Evolutionary conservation across 37 sponge, comb jelly and placozoan genomes (phyloP).

Genomic region (Chondrilla cf. caribensis): DNA sequence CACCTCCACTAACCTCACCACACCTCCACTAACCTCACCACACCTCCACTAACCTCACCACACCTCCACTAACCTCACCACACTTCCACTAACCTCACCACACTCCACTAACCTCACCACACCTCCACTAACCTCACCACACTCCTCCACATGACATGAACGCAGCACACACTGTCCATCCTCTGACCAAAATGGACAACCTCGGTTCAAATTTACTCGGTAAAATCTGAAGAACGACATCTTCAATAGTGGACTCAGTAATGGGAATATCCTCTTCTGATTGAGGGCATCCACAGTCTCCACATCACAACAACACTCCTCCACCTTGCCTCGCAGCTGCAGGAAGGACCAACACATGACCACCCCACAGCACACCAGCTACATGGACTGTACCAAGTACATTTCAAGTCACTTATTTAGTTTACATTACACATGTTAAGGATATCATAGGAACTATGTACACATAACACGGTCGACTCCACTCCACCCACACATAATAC

Average conservation of each 20-base stretch:
- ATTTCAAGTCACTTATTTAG: not conserved
- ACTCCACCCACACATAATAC: not conserved
- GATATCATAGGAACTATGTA: too few relatives aligned
- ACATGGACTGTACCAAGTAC: slow-evolving; percentile 8
- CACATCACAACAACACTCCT: slow-evolving; percentile 89
- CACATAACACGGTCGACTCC: too few relatives aligned
- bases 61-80: too few relatives aligned
- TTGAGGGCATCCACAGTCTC: slow-evolving; percentile 83
- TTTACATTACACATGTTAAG: not conserved
- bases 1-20: too few relatives aligned
- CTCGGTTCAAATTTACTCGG: slow-evolving; percentile 67
- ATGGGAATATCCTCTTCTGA: slow-evolving; percentile 52
- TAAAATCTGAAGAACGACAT: slow-evolving; percentile 84
- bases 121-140: slow-evolving; percentile 46
- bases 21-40: too few relatives aligned
- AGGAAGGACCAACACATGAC: not conserved
- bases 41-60: too few relatives aligned
- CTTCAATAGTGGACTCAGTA: slow-evolving; percentile 53
- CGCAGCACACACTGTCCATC: slow-evolving; percentile 72
- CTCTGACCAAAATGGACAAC: slow-evolving; percentile 89
- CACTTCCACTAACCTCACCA: not conserved
- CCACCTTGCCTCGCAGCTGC: slow-evolving; percentile 84
- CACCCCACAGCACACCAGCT: slow-evolving; percentile 30
- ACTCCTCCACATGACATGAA: slow-evolving; percentile 78
- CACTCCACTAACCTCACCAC: not conserved